Percentiles rank a stretch among this genome's conserved stretches.
Conservation (phyloP, 2,113 vertebrate species). For the Ovis canadensis region DNA sequence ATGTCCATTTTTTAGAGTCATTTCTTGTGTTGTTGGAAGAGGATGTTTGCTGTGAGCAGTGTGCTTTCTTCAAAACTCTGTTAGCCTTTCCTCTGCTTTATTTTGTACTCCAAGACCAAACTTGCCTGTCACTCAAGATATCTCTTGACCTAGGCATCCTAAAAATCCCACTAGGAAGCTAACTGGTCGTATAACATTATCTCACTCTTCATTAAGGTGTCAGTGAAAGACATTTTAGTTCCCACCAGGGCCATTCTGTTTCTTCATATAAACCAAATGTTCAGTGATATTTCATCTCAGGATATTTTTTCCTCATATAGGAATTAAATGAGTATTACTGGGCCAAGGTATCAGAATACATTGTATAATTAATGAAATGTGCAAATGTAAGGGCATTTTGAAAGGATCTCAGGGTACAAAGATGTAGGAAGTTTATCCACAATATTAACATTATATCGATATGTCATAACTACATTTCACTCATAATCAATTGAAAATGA, state of each 20-base stretch:
- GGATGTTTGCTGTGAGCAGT: too few relatives aligned
- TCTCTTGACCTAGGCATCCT: too few relatives aligned
- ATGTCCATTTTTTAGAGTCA: too few relatives aligned
- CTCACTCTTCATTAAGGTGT: constrained; percentile 30
- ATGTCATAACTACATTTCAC: neutral
- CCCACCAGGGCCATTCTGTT: neutral
- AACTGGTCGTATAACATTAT: neutral
- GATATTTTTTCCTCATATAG: constrained; percentile 16
- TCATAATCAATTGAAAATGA: neutral
- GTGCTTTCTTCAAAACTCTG: too few relatives aligned
- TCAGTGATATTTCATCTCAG: neutral
- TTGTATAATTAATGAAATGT: neutral
- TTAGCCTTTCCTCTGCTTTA: too few relatives aligned
- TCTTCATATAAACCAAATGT: constrained; percentile 37
- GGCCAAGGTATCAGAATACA: neutral
- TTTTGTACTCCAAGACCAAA: too few relatives aligned
- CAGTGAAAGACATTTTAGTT: neutral
- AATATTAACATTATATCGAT: neutral
- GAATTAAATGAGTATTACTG: constrained; percentile 7
- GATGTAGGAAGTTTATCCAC: neutral
- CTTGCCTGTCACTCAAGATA: too few relatives aligned
- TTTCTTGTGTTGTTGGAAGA: too few relatives aligned
- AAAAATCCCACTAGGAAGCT: neutral
- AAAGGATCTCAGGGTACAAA: neutral
- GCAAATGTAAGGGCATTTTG: neutral